phyloP scores from a whole-genome alignment of 2,797 vertebrate species.

The Melanotaenia nigrans region DNA sequence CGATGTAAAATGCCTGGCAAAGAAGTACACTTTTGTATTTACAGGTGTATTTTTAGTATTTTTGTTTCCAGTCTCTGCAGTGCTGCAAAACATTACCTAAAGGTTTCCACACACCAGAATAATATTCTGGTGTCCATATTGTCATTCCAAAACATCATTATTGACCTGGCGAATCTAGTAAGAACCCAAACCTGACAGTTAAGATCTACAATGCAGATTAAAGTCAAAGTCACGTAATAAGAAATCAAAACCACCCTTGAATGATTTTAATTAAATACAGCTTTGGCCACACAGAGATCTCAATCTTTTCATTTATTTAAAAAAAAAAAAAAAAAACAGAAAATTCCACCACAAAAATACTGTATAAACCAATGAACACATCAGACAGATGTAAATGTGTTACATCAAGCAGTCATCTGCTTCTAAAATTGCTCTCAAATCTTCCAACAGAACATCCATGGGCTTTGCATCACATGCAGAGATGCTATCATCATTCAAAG shows the following conservation, averaged over 20 bases:
- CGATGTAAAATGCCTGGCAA: not conserved
- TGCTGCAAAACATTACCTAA: not conserved
- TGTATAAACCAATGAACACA: conserved; percentile 11
- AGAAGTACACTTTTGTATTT: not conserved
- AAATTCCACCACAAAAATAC: conserved; percentile 1
- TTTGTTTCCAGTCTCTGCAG: not conserved
- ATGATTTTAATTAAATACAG: conserved; percentile 17
- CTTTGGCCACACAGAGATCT: conserved; percentile 8
- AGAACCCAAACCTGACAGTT: not conserved
- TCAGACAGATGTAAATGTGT: conserved; percentile 32
- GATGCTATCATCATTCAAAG: conserved; percentile 51
- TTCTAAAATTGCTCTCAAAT: conserved; percentile 25
- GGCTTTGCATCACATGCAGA: conserved; percentile 10
- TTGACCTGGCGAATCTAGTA: not conserved
- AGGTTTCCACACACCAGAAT: not conserved
- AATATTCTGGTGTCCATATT: not conserved
- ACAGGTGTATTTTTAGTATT: not conserved
- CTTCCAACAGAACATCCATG: conserved; percentile 36
- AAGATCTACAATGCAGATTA: conserved; percentile 11
- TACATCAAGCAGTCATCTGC: conserved; percentile 20
- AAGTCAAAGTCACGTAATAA: conserved; percentile 8
- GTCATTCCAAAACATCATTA: not conserved
- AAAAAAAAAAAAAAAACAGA: not conserved
- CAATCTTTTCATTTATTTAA: conserved; percentile 7
- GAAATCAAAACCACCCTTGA: not conserved